Percentiles rank a stretch among this genome's conserved stretches.
These are phyloP conservation scores for Catajapyx aquilonaris DNA, from an alignment of 1,140 invertebrate species.

Conservation along the genomic window DNA sequence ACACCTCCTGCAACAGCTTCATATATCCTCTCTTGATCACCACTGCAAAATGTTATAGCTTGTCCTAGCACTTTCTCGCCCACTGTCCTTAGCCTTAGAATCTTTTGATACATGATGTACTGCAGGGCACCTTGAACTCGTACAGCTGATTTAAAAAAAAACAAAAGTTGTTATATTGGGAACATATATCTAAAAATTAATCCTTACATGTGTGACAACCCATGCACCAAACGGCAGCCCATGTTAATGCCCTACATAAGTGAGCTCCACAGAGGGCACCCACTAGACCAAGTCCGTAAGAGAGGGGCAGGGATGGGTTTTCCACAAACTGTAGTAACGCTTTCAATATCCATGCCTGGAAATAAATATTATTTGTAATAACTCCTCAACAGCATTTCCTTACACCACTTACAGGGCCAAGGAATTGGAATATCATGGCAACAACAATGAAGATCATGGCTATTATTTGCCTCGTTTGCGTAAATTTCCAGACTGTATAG, in stretches of 20 bases:
- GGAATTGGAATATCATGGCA: too few species aligned
- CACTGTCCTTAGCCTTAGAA: conserved; percentile 11
- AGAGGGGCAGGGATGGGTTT: not conserved
- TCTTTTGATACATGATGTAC: conserved; percentile 13
- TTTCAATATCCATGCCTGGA: not conserved
- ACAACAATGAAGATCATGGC: too few species aligned
- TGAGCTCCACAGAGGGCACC: not conserved
- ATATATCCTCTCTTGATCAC: conserved; percentile 15
- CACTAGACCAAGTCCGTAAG: not conserved
- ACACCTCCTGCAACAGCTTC: conserved; percentile 13
- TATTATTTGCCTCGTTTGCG: too few species aligned
- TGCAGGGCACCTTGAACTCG: conserved; percentile 14
- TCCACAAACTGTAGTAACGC: not conserved
- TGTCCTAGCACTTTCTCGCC: conserved; percentile 13
- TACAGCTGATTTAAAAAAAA: conserved; percentile 8
- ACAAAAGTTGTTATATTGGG: not conserved
- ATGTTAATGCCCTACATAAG: not conserved
- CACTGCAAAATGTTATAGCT: conserved; percentile 14
- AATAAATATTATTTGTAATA: too few species aligned
- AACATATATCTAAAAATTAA: not conserved
- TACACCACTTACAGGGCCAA: too few species aligned
- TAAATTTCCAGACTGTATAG: too few species aligned
- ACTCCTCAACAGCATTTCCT: too few species aligned
- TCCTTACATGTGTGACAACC: not conserved
- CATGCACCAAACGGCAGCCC: not conserved